Evolutionary conservation across 1,140 invertebrate genomes (phyloP), one percentile per base, ranked within the genome.

Genomic region (Lucilia sericata): DNA sequence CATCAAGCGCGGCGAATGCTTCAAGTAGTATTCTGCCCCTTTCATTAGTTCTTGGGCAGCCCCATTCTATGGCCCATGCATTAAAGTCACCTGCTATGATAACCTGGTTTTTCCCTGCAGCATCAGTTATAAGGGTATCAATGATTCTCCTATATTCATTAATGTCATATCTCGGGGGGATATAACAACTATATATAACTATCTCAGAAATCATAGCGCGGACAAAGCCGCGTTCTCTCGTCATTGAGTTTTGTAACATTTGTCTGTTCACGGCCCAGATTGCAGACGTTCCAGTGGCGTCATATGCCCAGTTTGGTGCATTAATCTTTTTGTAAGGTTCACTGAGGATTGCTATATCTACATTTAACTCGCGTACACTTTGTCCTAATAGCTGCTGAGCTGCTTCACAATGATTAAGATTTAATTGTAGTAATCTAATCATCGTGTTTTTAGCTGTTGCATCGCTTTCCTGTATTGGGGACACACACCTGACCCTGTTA

Each of bases 21-120:
- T 78, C 49, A n/a, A 83, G 47, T 4, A 83, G 47, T 0, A 70
- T 34, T 78, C 19, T 30, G 17, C 74, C 70, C 19, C 42, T 83
- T n/a, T n/a, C 25, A 10, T 74, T 76, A 19, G 83, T 76, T 30
- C 49, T 34, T 19, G 42, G n/a, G 14, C 42, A 76, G 47, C 74
- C 83, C 74, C 83, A 83, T n/a, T 83, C 74, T 2, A 42, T 30
- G 14, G 70, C 70, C 47, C 36, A 75, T 10, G 83, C 83, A 55
- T 76, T 83, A 34, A 83, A 76, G 60, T 83, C 74, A 9, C 42
- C 42, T 83, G 74, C 42, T 25, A 83, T 34, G 7, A 83, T 47
- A 13, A 9, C 21, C 8, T 30, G n/a, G n/a, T n/a, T n/a, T n/a
- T n/a, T 14, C 47, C 80, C 60, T 8, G 49, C 8, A 17, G 80